phyloP scores from a whole-genome alignment of 2,888 invertebrate genomes.

The Hypselothyrea guttata region DNA sequence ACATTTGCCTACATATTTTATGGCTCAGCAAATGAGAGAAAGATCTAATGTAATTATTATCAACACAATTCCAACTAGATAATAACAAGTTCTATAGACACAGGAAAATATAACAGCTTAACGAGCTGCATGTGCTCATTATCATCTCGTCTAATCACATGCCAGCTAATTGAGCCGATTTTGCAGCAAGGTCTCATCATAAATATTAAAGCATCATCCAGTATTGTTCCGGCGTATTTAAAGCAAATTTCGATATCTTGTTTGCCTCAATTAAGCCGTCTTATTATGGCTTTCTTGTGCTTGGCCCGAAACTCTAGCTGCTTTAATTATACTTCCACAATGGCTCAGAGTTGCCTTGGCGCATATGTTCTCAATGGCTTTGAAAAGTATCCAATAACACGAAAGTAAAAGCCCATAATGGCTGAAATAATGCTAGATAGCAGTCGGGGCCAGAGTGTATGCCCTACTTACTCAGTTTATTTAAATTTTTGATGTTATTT shows the following conservation, averaged over 20 bases:
- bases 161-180: background rate
- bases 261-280: slow-evolving; percentile 39
- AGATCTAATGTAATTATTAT: slow-evolving; percentile 68
- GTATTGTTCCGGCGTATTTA: background rate
- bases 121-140: slow-evolving; percentile 10
- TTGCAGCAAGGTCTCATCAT: background rate
- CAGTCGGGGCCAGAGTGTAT: slow-evolving; percentile 18
- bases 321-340: slow-evolving; percentile 58
- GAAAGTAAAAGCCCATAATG: slow-evolving; percentile 68
- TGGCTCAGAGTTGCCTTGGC: slow-evolving; percentile 38
- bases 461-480: slow-evolving; percentile 39
- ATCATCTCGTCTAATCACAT: background rate
- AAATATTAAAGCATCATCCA: slow-evolving; percentile 14
- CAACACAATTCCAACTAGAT: slow-evolving; percentile 25
- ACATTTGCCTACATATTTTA: slow-evolving; percentile 62
- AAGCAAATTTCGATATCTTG: slow-evolving; percentile 6
- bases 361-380: slow-evolving; percentile 69
- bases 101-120: slow-evolving; percentile 9
- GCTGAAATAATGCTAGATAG: slow-evolving; percentile 67
- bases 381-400: slow-evolving; percentile 70
- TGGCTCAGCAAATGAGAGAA: slow-evolving; percentile 42
- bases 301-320: slow-evolving; percentile 55
- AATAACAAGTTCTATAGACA: background rate
- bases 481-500: slow-evolving; percentile 51
- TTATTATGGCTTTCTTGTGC: slow-evolving; percentile 46